Evolutionary conservation across 1,140 invertebrate species (phyloP), one percentile per base, ranked within the genome.

Genomic region (Trichonephila clavata): DNA sequence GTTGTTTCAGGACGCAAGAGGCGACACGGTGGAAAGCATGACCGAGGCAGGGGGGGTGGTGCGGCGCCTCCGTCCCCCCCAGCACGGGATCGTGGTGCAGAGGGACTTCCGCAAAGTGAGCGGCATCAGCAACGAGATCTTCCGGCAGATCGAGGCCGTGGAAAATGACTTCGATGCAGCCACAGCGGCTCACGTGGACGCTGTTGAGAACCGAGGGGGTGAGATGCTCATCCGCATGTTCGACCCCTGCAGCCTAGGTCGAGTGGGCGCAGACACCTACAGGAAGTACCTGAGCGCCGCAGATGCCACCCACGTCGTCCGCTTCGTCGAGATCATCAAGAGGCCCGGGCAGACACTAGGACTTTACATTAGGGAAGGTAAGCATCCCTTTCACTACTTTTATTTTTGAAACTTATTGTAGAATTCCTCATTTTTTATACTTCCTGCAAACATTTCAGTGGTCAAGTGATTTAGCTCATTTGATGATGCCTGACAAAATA

Each of bases 301-400:
- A n/a, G 95, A 95, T 39, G 88, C 84, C 68, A 65, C 92, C 14
- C 88, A 94, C 86, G 95, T 97, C 94, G 98, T 99, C 83, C 98
- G 99, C 96, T 98, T 99, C 95, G 98, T 99, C 94, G 99, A 99
- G 96, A 99, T 99, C 95, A 99, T 99, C 94, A 99, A 99, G 96
- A 97, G 99, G 95, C 99, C 99, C 2, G 99, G 99, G 39, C 99
- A 99, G 96, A 99, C 99, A 10, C 96, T 99, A 86, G 99, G 99
- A 71, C 97, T 99, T 90, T 99, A 99, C 95, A 99, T 99, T 95
- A 97, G 99, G 57, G 99, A 99, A 96, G 99, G 92, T 93, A 63
- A 86, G 32, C 7, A 0, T 27, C 6, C 27, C 4, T 32, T 20
- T 32, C 68, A 5, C 27, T 77, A 32, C 43, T 50, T 10, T 50